Percentiles rank a stretch among this genome's conserved stretches.
These are phyloP conservation scores for Nephrotoma flavescens DNA, from an alignment of 2,888 invertebrate genomes.

Conservation along the genomic window DNA sequence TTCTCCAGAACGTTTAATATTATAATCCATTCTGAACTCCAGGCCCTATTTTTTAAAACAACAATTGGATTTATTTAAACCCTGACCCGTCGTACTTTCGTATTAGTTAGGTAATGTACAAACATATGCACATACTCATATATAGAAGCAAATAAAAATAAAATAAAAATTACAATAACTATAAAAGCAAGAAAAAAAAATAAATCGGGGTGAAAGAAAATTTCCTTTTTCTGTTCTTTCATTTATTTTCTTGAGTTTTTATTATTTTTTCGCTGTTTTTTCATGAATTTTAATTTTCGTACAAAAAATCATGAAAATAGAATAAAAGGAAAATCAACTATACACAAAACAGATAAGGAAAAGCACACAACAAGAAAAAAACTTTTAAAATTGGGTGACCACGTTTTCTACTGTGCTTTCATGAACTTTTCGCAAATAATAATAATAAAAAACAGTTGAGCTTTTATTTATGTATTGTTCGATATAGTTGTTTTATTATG, in stretches of 20 bases:
- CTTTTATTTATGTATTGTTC: background rate
- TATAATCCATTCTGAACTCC: too few relatives aligned
- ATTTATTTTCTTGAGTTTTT: background rate
- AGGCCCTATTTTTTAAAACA: too few relatives aligned
- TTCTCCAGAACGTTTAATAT: too few relatives aligned
- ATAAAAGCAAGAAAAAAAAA: background rate
- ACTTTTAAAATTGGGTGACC: conserved; percentile 2
- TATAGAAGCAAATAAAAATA: background rate
- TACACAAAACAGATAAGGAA: background rate
- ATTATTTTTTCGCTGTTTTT: background rate
- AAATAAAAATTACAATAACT: background rate
- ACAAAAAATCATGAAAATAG: background rate
- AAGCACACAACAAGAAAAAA: background rate
- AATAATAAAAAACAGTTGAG: background rate
- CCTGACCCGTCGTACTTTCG: background rate
- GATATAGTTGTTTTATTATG: background rate
- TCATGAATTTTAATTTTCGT: background rate
- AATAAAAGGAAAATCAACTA: background rate
- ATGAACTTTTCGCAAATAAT: background rate
- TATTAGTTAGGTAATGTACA: background rate
- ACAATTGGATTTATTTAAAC: background rate
- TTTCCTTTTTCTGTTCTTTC: background rate
- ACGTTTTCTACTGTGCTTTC: background rate
- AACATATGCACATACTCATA: background rate
- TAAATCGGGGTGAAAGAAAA: background rate